These are phyloP conservation scores for Austrofundulus limnaeus DNA, from an alignment of 2,113 vertebrate species.

Conservation along the genomic window DNA sequence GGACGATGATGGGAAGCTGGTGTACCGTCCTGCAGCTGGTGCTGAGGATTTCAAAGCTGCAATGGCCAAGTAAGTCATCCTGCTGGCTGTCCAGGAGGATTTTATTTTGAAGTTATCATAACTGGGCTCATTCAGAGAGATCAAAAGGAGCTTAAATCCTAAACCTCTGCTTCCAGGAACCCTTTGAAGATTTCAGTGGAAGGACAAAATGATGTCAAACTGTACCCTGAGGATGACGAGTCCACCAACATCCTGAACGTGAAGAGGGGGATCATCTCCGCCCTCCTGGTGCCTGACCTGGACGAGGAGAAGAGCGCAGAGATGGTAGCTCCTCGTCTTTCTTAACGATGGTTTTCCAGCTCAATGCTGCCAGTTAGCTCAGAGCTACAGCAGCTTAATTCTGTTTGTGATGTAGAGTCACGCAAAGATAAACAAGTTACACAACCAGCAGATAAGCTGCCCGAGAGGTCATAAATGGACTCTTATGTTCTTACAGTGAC, in stretches of 20 bases:
- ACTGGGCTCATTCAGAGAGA: not conserved
- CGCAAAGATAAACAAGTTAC: slow-evolving; percentile 57
- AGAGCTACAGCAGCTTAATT: slow-evolving; percentile 10
- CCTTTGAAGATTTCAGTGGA: slow-evolving; percentile 80
- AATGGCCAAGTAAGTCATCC: slow-evolving; percentile 84
- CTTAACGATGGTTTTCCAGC: not conserved
- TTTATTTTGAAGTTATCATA: not conserved
- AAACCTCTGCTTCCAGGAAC: slow-evolving; percentile 72
- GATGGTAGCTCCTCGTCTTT: slow-evolving; percentile 52
- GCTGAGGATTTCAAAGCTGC: slow-evolving; percentile 82
- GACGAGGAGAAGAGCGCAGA: slow-evolving; percentile 67
- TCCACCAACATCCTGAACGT: slow-evolving; percentile 86
- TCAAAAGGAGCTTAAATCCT: not conserved
- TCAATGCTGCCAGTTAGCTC: slow-evolving; percentile 14
- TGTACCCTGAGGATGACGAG: slow-evolving; percentile 85
- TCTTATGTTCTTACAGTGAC: slow-evolving; percentile 37
- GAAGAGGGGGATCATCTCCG: slow-evolving; percentile 91
- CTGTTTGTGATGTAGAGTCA: slow-evolving; percentile 17
- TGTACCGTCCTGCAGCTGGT: slow-evolving; percentile 78
- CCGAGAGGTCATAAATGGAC: slow-evolving; percentile 41
- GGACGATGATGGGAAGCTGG: slow-evolving; percentile 64
- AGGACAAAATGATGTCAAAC: slow-evolving; percentile 69
- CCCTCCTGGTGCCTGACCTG: slow-evolving; percentile 84
- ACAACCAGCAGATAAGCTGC: slow-evolving; percentile 65
- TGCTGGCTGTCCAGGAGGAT: slow-evolving; percentile 6